Evolutionary conservation across 2,113 vertebrate species (phyloP).

Genomic region (Glareola pratincola): DNA sequence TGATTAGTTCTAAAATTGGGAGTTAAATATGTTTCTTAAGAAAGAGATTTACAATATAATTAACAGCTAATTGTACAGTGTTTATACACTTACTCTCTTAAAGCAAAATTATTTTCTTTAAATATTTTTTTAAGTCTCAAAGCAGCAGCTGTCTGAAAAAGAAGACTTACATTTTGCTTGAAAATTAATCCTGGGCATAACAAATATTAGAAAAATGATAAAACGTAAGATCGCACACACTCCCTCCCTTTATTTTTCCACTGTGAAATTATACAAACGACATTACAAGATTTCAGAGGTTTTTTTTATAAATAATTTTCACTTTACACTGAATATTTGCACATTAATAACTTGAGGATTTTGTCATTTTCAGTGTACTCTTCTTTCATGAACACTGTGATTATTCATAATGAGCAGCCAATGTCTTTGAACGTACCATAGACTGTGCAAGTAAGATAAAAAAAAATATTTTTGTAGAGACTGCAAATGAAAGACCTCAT

Average conservation of each 20-base stretch:
- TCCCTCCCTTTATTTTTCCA: background rate
- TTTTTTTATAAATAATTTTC: constrained; percentile 63
- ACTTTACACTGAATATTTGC: constrained; percentile 46
- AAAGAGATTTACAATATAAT: background rate
- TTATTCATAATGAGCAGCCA: constrained; percentile 74
- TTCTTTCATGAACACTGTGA: constrained; percentile 66
- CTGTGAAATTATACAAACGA: constrained; percentile 37
- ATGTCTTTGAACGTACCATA: constrained; percentile 70
- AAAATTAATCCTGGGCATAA: background rate
- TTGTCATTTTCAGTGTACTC: constrained; percentile 61
- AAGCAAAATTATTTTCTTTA: background rate
- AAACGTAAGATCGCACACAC: background rate
- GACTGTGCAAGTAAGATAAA: constrained; percentile 61
- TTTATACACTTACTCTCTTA: background rate
- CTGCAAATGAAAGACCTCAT: constrained; percentile 70
- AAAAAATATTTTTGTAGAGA: constrained; percentile 55
- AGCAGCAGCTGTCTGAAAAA: background rate
- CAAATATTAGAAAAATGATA: constrained; percentile 16
- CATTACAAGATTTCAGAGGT: constrained; percentile 6
- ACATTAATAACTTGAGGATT: constrained; percentile 56
- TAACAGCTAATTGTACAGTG: background rate
- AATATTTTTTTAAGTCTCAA: background rate
- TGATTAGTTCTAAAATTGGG: background rate
- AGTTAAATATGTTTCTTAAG: background rate
- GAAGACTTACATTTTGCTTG: background rate